Conservation (phyloP, 2,888 invertebrate genomes). For the Acrobasis consociella region DNA sequence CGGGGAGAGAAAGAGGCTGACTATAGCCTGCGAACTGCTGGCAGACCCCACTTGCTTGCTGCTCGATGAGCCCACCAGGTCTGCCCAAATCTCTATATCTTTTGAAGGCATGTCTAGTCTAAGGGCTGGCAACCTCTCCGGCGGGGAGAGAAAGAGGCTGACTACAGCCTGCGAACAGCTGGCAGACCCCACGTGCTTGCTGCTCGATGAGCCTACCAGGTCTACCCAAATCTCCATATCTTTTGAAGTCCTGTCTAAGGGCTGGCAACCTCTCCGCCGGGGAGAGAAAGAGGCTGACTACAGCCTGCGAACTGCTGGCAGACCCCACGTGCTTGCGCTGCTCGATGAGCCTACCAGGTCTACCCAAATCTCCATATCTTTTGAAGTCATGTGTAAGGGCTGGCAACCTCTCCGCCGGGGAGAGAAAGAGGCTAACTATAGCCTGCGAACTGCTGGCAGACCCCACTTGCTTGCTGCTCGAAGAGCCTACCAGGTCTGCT, state of each 20-base stretch:
- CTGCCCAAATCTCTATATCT: conserved; percentile 30
- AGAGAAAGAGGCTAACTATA: conserved; percentile 93
- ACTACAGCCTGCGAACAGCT: conserved; percentile 95
- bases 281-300: conserved; percentile 93
- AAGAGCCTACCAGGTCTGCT: conserved; percentile 94
- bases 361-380: background rate
- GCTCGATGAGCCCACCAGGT: conserved; percentile 97
- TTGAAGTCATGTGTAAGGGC: no score
- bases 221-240: conserved; percentile 51
- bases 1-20: conserved; percentile 94
- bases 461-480: conserved; percentile 95
- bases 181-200: conserved; percentile 94
- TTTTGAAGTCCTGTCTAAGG: conserved; percentile 74
- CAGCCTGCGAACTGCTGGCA: conserved; percentile 94
- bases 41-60: conserved; percentile 96
- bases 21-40: conserved; percentile 94
- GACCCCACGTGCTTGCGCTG: conserved; percentile 94
- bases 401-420: conserved; percentile 91
- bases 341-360: conserved; percentile 97
- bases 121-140: conserved; percentile 88
- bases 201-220: conserved; percentile 98
- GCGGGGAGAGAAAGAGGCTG: conserved; percentile 94
- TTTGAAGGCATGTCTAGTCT: conserved; percentile 68
- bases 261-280: conserved; percentile 92
- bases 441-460: conserved; percentile 95